Evolutionary conservation across 2,888 invertebrate genomes (phyloP), one percentile per base, ranked within the genome.

Genomic region (Unio delphinus): DNA sequence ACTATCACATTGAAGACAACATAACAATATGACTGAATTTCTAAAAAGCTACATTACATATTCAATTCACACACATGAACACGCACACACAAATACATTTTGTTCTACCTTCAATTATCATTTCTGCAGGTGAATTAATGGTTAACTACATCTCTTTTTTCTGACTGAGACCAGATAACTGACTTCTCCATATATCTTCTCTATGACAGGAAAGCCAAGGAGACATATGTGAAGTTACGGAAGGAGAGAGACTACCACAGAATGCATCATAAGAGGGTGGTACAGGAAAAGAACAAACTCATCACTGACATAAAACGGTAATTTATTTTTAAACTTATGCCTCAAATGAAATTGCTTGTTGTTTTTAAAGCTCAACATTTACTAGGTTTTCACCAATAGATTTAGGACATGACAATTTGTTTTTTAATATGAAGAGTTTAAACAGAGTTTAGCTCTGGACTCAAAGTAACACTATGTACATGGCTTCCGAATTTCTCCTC

Each of bases 171-270:
- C n/a, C 26, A 26, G 30, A n/a, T 28, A 4, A 62, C 62, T 26
- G 2, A n/a, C 58, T n/a, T n/a, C 6, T 23, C n/a, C 26, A 57
- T n/a, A 30, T 55, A 30, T 60, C 28, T 64, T 56, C 55, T 7
- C 34, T 62, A n/a, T 74, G 74, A 18, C 74, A 90, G 90, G 75
- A 88, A 88, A 82, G 89, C 90, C 26, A 89, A 88, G 74, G 90
- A 90, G 67, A 83, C 86, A 5, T 89, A 88, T 78, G 83, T 89
- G 45, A 90, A 90, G 68, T 80, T 90, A 66, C 78, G 89, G 54
- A 90, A 89, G 72, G 90, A 90, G 72, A 79, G 90, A 67, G 90
- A 90, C 70, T 90, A 87, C 72, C 90, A 90, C 72, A 83, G 89
- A 61, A 89, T 90, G 88, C 89, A 90, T 71, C 90, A 90, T 69